phyloP scores from a whole-genome alignment of 2,113 vertebrate genomes.

The Pterocles orientalis region DNA sequence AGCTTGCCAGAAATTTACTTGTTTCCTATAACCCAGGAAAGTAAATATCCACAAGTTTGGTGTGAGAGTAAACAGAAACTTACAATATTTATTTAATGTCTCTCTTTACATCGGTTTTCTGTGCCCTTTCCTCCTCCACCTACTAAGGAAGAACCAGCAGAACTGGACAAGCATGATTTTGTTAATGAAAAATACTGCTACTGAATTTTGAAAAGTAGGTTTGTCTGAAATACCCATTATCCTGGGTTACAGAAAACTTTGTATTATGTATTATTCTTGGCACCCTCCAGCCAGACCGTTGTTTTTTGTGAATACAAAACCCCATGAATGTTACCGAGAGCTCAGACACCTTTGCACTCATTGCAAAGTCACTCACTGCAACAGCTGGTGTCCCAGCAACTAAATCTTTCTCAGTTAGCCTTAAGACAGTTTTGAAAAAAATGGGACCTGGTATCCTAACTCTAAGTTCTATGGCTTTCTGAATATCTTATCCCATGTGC shows the following conservation, averaged over 20 bases:
- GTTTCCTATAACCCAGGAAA: background rate
- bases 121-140: background rate
- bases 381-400: background rate
- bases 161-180: background rate
- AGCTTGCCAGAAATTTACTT: background rate
- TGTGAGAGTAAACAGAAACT: background rate
- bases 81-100: background rate
- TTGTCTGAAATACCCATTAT: background rate
- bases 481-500: background rate
- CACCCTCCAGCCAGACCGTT: background rate
- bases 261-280: no score
- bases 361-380: background rate
- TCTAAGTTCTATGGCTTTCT: background rate
- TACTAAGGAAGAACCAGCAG: background rate
- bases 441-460: background rate
- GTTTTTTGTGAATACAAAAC: background rate
- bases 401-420: background rate
- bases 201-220: background rate
- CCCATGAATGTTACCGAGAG: background rate
- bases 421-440: background rate
- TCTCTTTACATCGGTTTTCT: background rate
- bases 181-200: background rate
- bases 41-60: background rate
- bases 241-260: background rate
- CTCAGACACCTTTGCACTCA: background rate